These are phyloP conservation scores for Trachelus stipa DNA, from an alignment of 2,888 invertebrate genomes.

Conservation along the genomic window DNA sequence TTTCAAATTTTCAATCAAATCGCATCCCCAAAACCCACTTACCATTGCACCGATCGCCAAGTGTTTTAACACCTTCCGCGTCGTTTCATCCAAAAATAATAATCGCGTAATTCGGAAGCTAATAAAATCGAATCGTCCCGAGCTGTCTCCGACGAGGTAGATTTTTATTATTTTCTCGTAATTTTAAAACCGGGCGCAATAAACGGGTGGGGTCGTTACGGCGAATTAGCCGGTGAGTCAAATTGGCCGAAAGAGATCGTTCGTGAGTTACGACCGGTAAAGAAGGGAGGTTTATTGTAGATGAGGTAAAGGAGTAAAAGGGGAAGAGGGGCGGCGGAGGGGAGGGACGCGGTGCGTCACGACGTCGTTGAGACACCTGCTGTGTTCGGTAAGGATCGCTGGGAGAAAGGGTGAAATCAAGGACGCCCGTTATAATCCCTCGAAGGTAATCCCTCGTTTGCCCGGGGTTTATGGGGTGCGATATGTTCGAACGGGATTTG, in stretches of 20 bases:
- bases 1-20: background rate
- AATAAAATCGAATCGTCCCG: background rate
- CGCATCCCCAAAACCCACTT: background rate
- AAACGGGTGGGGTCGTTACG: background rate
- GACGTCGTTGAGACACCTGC: conserved; percentile 4
- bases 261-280: background rate
- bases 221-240: background rate
- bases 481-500: conserved; percentile 20
- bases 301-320: background rate
- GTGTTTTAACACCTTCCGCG: background rate
- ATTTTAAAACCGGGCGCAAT: background rate
- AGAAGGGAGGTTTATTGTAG: background rate
- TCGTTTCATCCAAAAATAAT: background rate
- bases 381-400: background rate
- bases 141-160: background rate
- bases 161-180: background rate
- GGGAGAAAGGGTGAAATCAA: conserved; percentile 5
- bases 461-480: conserved; percentile 15
- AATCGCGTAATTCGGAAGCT: background rate
- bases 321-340: too few relatives aligned
- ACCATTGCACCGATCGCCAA: background rate
- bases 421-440: conserved; percentile 4
- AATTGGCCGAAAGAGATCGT: background rate
- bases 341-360: background rate
- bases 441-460: background rate